Conservation (phyloP, 2,888 invertebrate genomes). For the Eledona agricola region DNA sequence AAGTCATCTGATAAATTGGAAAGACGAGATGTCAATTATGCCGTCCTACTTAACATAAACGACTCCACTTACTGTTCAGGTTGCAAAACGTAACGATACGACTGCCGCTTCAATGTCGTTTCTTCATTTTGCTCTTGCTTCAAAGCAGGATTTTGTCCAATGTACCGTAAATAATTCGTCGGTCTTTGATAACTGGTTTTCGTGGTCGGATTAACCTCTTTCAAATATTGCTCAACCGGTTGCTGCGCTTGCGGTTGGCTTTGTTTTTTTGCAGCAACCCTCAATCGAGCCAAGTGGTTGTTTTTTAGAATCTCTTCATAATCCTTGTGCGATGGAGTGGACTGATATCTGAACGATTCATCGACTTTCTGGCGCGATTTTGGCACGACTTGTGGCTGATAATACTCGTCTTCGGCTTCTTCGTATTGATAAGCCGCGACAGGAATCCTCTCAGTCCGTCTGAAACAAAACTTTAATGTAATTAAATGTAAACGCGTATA, state of each 20-base stretch:
- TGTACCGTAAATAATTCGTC: slow-evolving; percentile 29
- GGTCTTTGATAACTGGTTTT: slow-evolving; percentile 26
- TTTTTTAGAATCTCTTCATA: slow-evolving; percentile 36
- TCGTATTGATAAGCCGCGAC: slow-evolving; percentile 34
- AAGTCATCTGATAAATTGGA: slow-evolving; percentile 3
- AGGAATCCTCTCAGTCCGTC: slow-evolving; percentile 31
- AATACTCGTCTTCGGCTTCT: slow-evolving; percentile 24
- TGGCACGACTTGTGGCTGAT: slow-evolving; percentile 12
- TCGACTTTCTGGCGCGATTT: slow-evolving; percentile 20
- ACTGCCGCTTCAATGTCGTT: slow-evolving; percentile 15
- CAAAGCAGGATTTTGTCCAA: slow-evolving; percentile 11
- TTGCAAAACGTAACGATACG: slow-evolving; percentile 31
- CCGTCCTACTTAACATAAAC: slow-evolving; percentile 18
- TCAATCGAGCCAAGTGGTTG: slow-evolving; percentile 29
- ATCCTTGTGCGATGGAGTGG: slow-evolving; percentile 29
- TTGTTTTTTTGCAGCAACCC: slow-evolving; percentile 29
- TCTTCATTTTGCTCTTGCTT: slow-evolving; percentile 35
- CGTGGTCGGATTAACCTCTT: slow-evolving; percentile 36
- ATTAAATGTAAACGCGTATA: no score
- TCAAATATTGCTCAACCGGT: slow-evolving; percentile 32
- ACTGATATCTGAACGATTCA: slow-evolving; percentile 17
- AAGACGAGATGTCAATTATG: slow-evolving; percentile 19
- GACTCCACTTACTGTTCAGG: slow-evolving; percentile 31
- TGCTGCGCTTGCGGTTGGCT: slow-evolving; percentile 5
- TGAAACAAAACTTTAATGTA: slow-evolving; percentile 1